Conservation (phyloP, 1,140 invertebrate genomes). For the Akabosia matsudoensis region DNA sequence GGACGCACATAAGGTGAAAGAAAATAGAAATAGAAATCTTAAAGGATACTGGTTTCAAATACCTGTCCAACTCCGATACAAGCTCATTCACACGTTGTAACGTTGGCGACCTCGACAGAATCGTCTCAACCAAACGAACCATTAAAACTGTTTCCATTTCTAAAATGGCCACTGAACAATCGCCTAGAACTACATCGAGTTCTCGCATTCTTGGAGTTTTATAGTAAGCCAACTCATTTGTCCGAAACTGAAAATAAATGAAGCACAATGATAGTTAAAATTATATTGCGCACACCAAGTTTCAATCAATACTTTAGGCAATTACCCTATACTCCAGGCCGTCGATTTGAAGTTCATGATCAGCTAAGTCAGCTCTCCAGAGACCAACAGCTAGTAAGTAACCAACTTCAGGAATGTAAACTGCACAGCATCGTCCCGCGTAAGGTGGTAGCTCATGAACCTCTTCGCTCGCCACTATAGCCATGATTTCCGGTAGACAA, state of each 20-base stretch:
- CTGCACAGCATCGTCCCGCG: constrained; percentile 67
- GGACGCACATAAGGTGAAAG: constrained; percentile 31
- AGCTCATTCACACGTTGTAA: constrained; percentile 62
- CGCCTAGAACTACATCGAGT: constrained; percentile 69
- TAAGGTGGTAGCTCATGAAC: constrained; percentile 62
- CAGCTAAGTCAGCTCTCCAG: constrained; percentile 57
- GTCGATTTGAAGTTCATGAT: constrained; percentile 58
- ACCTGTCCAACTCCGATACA: constrained; percentile 73
- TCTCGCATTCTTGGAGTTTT: constrained; percentile 71
- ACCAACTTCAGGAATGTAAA: constrained; percentile 77
- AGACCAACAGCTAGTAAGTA: constrained; percentile 69
- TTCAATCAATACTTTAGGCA: neutral
- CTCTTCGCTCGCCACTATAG: constrained; percentile 65
- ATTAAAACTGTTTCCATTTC: constrained; percentile 73
- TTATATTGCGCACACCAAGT: neutral
- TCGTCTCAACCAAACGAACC: constrained; percentile 62
- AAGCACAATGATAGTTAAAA: constrained; percentile 18
- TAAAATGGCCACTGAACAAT: constrained; percentile 70
- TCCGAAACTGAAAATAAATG: constrained; percentile 60
- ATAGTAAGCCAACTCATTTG: constrained; percentile 67
- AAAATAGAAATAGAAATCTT: constrained; percentile 18
- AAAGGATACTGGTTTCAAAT: constrained; percentile 44
- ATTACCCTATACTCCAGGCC: constrained; percentile 67
- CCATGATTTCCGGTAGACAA: constrained; percentile 56
- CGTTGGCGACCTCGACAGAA: constrained; percentile 61